Evolutionary conservation across 1,140 invertebrate genomes (phyloP).

Genomic region (Lordiphosa stackelbergi): DNA sequence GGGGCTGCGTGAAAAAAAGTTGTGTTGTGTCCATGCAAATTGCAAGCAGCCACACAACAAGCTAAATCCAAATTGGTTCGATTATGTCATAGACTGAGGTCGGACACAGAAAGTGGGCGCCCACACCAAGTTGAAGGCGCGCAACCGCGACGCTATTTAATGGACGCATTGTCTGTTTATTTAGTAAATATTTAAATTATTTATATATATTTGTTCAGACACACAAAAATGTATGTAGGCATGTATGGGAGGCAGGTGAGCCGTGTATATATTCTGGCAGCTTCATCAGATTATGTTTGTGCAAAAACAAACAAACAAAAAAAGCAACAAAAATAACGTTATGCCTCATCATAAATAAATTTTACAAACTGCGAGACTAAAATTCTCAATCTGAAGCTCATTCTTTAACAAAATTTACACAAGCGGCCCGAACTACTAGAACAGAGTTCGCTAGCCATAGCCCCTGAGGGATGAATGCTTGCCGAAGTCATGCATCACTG

Average conservation of each 20-base stretch:
- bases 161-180: slow-evolving; percentile 55
- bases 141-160: slow-evolving; percentile 52
- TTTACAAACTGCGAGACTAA: neutral
- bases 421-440: no score
- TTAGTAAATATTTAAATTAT: slow-evolving; percentile 59
- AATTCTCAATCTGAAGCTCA: no score
- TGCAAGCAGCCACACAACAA: slow-evolving; percentile 29
- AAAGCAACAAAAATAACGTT: slow-evolving; percentile 3
- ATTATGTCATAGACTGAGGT: slow-evolving; percentile 44
- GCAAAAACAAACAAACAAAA: no score
- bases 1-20: no score
- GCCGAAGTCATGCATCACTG: no score
- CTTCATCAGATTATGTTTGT: no score
- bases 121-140: slow-evolving; percentile 56
- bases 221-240: neutral
- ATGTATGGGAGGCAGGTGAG: slow-evolving; percentile 8
- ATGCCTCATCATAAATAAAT: slow-evolving; percentile 3
- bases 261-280: neutral
- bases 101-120: slow-evolving; percentile 36
- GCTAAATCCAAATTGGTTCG: slow-evolving; percentile 20
- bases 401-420: no score
- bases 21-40: slow-evolving; percentile 27
- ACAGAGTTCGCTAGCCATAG: no score
- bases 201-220: slow-evolving; percentile 8
- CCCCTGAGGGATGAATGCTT: no score